Conservation (phyloP, 2,888 invertebrate species). For the Tetheella fluctuosa region DNA sequence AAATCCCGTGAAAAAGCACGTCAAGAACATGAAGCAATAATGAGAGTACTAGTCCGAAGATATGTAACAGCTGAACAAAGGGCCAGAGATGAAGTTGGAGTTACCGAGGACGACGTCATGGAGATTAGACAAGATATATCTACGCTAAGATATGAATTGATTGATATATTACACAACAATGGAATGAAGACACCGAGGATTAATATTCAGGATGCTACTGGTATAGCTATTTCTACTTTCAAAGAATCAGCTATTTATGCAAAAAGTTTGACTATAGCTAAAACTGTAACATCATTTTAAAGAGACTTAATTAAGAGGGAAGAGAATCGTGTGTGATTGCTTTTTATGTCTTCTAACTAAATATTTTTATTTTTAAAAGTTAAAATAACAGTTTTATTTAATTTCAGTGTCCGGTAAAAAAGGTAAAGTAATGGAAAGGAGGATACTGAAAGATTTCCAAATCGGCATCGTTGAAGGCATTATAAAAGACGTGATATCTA, state of each 20-base stretch:
- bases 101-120: conserved; percentile 98
- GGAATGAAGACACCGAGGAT: conserved; percentile 93
- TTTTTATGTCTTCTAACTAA: no score
- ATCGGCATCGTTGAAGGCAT: conserved; percentile 94
- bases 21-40: conserved; percentile 91
- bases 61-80: conserved; percentile 96
- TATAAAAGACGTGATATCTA: conserved; percentile 88
- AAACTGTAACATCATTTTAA: no score
- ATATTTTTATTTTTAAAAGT: neutral
- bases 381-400: neutral
- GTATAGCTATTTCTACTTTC: conserved; percentile 54
- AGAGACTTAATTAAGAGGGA: no score
- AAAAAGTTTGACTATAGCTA: no score
- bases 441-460: conserved; percentile 94
- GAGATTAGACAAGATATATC: conserved; percentile 99
- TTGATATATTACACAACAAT: conserved; percentile 95
- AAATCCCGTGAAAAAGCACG: conserved; percentile 89
- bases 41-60: conserved; percentile 93
- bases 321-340: no score
- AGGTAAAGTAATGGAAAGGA: conserved; percentile 93
- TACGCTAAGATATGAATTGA: conserved; percentile 95
- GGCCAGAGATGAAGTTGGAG: conserved; percentile 94
- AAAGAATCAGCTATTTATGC: no score
- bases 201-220: conserved; percentile 86
- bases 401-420: conserved; percentile 91